These are phyloP conservation scores for Athripsodes cinereus DNA, from an alignment of 2,888 invertebrate genomes.

Conservation along the genomic window DNA sequence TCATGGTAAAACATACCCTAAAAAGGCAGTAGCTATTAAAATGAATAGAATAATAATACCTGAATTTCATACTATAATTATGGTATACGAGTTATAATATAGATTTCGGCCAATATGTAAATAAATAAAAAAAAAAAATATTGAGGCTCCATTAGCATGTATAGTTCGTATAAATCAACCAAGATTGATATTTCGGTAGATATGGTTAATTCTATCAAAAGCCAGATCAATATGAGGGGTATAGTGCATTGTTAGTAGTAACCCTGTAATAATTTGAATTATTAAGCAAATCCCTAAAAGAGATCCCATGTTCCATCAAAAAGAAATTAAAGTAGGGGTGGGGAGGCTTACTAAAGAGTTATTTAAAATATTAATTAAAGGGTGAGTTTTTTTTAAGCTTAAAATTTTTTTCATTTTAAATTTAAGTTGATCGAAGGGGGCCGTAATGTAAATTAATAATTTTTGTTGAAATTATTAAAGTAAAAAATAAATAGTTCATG, in stretches of 20 bases:
- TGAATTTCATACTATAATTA: constrained; percentile 55
- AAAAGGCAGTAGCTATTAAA: constrained; percentile 66
- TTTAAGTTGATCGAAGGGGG: constrained; percentile 43
- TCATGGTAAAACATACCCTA: constrained; percentile 73
- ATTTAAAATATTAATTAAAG: constrained; percentile 53
- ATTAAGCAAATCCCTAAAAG: constrained; percentile 56
- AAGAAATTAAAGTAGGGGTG: constrained; percentile 54
- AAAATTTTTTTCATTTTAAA: constrained; percentile 43
- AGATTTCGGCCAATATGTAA: constrained; percentile 61
- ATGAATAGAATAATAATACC: constrained; percentile 62
- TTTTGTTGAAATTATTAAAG: constrained; percentile 53
- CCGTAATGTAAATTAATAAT: constrained; percentile 52
- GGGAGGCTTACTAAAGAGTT: constrained; percentile 55
- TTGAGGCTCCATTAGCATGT: constrained; percentile 67
- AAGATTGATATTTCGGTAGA: constrained; percentile 63
- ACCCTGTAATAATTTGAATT: constrained; percentile 60
- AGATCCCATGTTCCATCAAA: constrained; percentile 66
- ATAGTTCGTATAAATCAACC: constrained; percentile 61
- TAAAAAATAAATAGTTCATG: constrained; percentile 56
- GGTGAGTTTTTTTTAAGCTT: constrained; percentile 41
- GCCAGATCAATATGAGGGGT: constrained; percentile 56
- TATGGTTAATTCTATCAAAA: constrained; percentile 61
- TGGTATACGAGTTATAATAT: constrained; percentile 46
- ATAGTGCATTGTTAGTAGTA: constrained; percentile 67
- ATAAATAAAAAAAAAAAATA: constrained; percentile 67